These are phyloP conservation scores for Drosophila macrospina DNA, from an alignment of 2,888 invertebrate species.

Conservation along the genomic window DNA sequence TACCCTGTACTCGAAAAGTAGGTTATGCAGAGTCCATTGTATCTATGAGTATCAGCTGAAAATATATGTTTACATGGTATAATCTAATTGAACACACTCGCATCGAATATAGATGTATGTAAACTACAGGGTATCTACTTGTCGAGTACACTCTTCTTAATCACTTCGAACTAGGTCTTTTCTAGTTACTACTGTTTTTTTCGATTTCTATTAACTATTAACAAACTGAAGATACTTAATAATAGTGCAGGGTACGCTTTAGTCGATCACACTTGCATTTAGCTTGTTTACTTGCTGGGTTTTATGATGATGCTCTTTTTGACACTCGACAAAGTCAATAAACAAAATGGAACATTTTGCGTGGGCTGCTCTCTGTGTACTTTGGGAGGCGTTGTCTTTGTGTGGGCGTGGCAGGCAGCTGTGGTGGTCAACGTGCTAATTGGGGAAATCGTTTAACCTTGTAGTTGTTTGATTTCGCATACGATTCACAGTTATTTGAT, in stretches of 20 bases:
- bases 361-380: slow-evolving; percentile 3
- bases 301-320: slow-evolving; percentile 61
- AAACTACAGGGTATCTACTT: not conserved
- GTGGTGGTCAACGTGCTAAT: slow-evolving; percentile 30
- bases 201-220: not conserved
- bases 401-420: slow-evolving; percentile 7
- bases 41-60: no score
- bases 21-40: no score
- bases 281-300: slow-evolving; percentile 2
- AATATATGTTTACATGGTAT: no score
- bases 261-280: not conserved
- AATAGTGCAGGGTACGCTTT: not conserved
- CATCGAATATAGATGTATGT: no score
- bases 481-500: slow-evolving; percentile 24
- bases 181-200: not conserved
- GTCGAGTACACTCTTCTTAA: not conserved
- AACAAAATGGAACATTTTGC: slow-evolving; percentile 47
- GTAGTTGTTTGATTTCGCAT: slow-evolving; percentile 36
- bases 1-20: slow-evolving; percentile 4
- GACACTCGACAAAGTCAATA: slow-evolving; percentile 72
- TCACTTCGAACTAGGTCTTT: slow-evolving; percentile 3
- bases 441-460: slow-evolving; percentile 23
- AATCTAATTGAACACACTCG: no score
- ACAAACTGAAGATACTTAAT: not conserved
- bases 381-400: not conserved